Base-by-base conservation (phyloP, 2,797 vertebrate species). In the Morus bassanus region DNA sequence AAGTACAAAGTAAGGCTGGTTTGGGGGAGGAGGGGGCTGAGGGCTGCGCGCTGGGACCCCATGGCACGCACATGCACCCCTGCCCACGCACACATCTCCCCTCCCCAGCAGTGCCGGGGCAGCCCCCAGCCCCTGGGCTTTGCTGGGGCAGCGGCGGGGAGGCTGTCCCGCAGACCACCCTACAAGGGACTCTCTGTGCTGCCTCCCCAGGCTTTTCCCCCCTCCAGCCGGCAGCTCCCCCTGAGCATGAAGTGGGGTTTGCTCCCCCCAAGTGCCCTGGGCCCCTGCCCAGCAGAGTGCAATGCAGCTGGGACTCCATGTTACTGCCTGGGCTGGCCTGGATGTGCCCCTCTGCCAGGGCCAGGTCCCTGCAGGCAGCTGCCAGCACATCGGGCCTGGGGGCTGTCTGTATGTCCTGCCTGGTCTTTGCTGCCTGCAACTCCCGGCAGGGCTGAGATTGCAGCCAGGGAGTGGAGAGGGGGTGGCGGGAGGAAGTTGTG, bases 1-100 rank as follows among this genome's bases (percentile, higher is more conserved):
- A 99, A 99, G 94, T 99, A 99, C 98, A 99, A 99, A 98, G 99
- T 99, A 95, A 98, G 98, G 94, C 78, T 78, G 94, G 54, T 60
- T 37, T 70, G 78, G 88, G 89, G 88, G 77, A 43, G 3, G 45
- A 69, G 35, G 33, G 63, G 76, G 48, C 27, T 18, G 51, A 43
- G 76, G 67, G 64, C 91, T 54, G 70, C 0, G 0, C 0, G 5
- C 15, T 0, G 43, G 86, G 67, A 53, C 31, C 75, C 79, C 5
- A 2, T 3, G 10, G 61, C 53, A 18, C 9, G 6, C 65, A 18
- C 59, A 13, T 57, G 11, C 28, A 8, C 61, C 43, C 1, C 10
- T 45, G 43, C 12, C 35, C 51, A 9, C 0, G 0, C 59, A 48
- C 27, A 6, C 53, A 23, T 11, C 28, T 31, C 28, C 65, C 15